Percentiles rank a stretch among this genome's conserved stretches.
Conservation (phyloP, 2,797 vertebrate species). For the Natrix natrix region DNA sequence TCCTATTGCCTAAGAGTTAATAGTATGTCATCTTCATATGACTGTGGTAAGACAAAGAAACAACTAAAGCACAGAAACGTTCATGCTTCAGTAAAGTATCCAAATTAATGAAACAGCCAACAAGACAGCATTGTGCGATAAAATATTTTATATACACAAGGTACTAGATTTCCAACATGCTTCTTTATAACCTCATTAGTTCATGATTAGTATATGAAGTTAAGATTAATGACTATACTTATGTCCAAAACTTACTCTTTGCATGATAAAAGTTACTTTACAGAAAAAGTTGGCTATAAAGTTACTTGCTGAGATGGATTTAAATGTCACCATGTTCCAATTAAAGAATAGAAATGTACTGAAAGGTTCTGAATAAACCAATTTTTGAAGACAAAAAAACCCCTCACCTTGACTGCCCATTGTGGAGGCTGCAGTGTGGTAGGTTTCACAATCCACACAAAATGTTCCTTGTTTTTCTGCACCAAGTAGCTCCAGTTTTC, state of each 20-base stretch:
- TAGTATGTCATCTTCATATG: background rate
- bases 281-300: background rate
- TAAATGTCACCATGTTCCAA: background rate
- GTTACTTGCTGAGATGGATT: background rate
- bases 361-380: background rate
- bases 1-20: background rate
- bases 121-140: background rate
- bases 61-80: background rate
- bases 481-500: slow-evolving; percentile 88
- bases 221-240: background rate
- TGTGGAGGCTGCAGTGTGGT: slow-evolving; percentile 84
- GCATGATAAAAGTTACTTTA: background rate
- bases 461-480: slow-evolving; percentile 94
- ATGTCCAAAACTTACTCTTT: background rate
- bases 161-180: background rate
- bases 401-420: slow-evolving; percentile 73
- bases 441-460: slow-evolving; percentile 94
- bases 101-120: background rate
- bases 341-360: background rate
- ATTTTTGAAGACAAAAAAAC: background rate
- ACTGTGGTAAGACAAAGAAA: background rate
- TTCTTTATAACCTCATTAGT: background rate
- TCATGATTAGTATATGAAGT: background rate
- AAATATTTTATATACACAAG: background rate
- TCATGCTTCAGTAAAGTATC: background rate